These are phyloP conservation scores for Lepilemur ruficaudatus DNA, from an alignment of 2,797 vertebrate genomes.

Conservation along the genomic window DNA sequence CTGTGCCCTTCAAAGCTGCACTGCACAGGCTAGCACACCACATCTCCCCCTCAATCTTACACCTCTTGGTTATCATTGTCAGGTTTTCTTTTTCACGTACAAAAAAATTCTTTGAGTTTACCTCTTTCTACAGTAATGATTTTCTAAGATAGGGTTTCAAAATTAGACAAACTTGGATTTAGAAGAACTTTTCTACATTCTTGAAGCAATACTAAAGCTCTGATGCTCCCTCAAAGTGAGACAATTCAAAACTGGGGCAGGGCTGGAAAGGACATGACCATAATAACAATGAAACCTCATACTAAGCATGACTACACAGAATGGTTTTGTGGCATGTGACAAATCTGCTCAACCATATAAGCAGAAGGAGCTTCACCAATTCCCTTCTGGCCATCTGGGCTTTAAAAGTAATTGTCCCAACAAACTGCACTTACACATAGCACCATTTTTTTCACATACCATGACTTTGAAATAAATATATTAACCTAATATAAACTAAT, in stretches of 20 bases:
- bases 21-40: rapidly evolving
- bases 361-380: slow-evolving; percentile 16
- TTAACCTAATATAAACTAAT: not conserved
- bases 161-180: not conserved
- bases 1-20: not conserved
- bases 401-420: not conserved
- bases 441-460: not conserved
- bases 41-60: not conserved
- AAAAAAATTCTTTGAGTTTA: not conserved
- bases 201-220: not conserved
- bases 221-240: not conserved
- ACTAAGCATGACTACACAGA: slow-evolving; percentile 37
- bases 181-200: not conserved
- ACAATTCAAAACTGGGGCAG: not conserved
- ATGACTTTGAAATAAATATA: slow-evolving; percentile 34
- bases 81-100: not conserved
- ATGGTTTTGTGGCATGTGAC: slow-evolving; percentile 68
- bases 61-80: not conserved
- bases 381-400: slow-evolving; percentile 9
- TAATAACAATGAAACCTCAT: slow-evolving; percentile 38
- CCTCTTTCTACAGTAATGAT: not conserved
- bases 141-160: not conserved
- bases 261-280: not conserved
- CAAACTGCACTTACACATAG: not conserved
- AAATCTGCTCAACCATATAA: slow-evolving; percentile 36